Evolutionary conservation across 2,888 invertebrate species (phyloP).

Genomic region (Thera britannica): DNA sequence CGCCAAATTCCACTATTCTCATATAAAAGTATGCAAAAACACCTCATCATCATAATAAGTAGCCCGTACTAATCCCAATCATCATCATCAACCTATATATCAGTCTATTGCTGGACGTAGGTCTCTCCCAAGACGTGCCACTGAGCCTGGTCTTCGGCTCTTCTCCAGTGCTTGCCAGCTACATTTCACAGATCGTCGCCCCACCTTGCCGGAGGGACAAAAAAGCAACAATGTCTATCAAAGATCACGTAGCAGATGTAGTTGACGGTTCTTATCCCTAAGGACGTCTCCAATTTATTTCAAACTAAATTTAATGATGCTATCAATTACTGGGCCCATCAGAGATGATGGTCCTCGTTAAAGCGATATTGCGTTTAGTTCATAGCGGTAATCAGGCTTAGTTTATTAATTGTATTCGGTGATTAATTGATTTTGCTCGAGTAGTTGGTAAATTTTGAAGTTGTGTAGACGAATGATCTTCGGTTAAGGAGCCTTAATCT

Average conservation of each 20-base stretch:
- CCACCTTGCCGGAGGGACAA: background rate
- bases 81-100: too few relatives aligned
- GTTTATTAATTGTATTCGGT: conserved; percentile 38
- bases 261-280: conserved; percentile 34
- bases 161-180: too few relatives aligned
- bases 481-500: background rate
- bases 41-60: too few relatives aligned
- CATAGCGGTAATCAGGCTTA: conserved; percentile 44
- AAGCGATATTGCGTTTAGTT: conserved; percentile 54
- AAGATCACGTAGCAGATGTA: conserved; percentile 45
- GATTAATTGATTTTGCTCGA: conserved; percentile 27
- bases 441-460: conserved; percentile 18
- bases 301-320: conserved; percentile 58
- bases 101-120: too few relatives aligned
- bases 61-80: too few relatives aligned
- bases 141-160: too few relatives aligned
- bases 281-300: conserved; percentile 51
- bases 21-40: too few relatives aligned
- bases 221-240: conserved; percentile 30
- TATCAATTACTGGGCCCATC: conserved; percentile 53
- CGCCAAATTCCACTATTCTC: too few relatives aligned
- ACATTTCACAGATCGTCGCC: too few relatives aligned
- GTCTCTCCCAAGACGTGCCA: too few relatives aligned
- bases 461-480: background rate
- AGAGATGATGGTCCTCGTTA: conserved; percentile 47